Evolutionary conservation across 2,113 vertebrate genomes (phyloP).

Genomic region (Miniopterus natalensis): DNA sequence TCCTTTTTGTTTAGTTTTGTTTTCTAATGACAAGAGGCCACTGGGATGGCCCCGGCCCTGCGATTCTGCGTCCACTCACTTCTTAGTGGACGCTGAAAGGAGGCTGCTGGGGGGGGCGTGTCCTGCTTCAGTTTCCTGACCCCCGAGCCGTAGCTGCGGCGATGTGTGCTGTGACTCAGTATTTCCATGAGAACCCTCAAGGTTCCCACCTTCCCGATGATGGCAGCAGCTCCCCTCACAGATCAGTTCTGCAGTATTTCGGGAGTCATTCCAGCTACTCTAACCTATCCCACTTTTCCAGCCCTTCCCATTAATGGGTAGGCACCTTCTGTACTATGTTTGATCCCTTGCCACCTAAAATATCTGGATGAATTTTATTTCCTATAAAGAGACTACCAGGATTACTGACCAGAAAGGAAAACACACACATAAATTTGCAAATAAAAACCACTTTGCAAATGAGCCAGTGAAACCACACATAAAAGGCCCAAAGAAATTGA

Average conservation of each 20-base stretch:
- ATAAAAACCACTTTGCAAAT: background rate
- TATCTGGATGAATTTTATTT: background rate
- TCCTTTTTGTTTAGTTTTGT: background rate
- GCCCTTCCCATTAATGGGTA: background rate
- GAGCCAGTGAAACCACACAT: background rate
- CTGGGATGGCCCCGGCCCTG: accelerated
- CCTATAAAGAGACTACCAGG: background rate
- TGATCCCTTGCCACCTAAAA: background rate
- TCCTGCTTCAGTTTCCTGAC: background rate
- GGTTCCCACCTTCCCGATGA: background rate
- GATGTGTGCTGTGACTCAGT: background rate
- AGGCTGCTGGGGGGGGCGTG: accelerated
- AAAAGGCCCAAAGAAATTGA: background rate
- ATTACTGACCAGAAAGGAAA: constrained; percentile 9
- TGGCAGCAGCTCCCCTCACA: background rate
- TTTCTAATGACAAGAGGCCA: background rate
- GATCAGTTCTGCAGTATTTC: background rate
- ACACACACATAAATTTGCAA: background rate
- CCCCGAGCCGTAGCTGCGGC: background rate
- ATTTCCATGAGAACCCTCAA: background rate
- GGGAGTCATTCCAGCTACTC: background rate
- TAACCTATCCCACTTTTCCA: background rate
- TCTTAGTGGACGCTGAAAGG: background rate
- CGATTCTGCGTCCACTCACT: background rate
- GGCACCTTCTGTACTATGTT: background rate